phyloP scores from a whole-genome alignment of 2,113 vertebrate genomes.

The Brienomyrus longianalis region DNA sequence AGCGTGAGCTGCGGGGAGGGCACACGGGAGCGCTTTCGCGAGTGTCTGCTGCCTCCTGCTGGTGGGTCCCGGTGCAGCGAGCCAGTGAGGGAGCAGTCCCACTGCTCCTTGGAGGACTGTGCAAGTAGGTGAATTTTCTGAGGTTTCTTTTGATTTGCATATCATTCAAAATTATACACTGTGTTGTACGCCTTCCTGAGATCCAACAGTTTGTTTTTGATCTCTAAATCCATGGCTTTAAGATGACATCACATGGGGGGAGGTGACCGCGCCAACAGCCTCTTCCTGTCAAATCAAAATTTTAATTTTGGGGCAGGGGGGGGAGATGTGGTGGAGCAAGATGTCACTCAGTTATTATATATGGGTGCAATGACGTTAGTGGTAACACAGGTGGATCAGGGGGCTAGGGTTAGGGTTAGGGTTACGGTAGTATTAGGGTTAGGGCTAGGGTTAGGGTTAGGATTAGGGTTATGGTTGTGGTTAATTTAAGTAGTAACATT shows the following conservation, averaged over 20 bases:
- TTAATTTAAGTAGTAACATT: no score
- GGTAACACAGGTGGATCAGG: no score
- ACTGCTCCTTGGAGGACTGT: constrained; percentile 85
- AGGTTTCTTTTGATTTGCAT: neutral
- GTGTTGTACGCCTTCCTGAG: neutral
- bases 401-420: no score
- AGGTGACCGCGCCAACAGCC: neutral
- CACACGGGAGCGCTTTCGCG: constrained; percentile 71
- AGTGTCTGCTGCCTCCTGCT: constrained; percentile 69
- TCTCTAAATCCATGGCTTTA: neutral
- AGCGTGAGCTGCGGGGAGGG: constrained; percentile 87
- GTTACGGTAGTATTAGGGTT: no score
- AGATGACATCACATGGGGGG: neutral
- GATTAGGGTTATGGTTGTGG: no score
- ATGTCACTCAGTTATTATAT: no score
- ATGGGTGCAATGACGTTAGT: no score
- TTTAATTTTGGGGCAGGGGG: neutral
- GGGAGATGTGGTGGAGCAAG: no score
- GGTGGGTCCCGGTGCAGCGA: constrained; percentile 68
- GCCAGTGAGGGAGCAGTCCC: constrained; percentile 69
- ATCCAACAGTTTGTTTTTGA: neutral
- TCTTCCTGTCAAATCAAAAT: neutral
- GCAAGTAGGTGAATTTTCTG: constrained; percentile 46
- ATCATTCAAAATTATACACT: neutral
- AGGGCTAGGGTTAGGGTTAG: no score